Base-by-base conservation (phyloP, 1,140 invertebrate species). In the Paraescarpia echinospica region DNA sequence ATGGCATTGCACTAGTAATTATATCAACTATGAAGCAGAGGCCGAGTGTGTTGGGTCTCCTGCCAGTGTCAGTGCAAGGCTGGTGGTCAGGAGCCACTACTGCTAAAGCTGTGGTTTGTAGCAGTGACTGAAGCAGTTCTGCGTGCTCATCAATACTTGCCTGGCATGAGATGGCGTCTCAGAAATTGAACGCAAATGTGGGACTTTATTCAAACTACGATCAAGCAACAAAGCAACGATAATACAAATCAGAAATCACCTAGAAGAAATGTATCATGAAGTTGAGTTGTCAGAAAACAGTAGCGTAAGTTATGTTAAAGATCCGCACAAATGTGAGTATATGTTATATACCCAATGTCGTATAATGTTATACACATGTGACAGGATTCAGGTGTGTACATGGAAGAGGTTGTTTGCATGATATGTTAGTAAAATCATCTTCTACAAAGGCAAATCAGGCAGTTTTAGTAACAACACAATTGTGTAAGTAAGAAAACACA, bases 171-270 rank as follows among this genome's bases (percentile, higher is more conserved):
- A 77, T 77, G 59, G 59, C 59, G 59, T 77, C 59, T 77, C 59
- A 77, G 59, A 77, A 77, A 77, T 77, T 77, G 59, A 77, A 77
- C 59, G 59, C 59, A 77, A 77, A 77, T 77, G 59, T 77, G 59
- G 59, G 22, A 77, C 59, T 77, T 77, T 77, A 77, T 77, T 77
- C 59, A 77, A 77, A 77, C 59, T 77, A 77, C 59, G 59, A 77
- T 77, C 59, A 77, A 77, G 59, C 59, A 77, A 77, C 59, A 77
- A 77, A 77, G 59, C 59, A 77, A 77, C 27, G 59, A 77, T 77
- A 77, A 77, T 77, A 77, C 12, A 77, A 77, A 77, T 77, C 59
- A 77, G 59, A 77, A 77, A 18, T 27, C 12, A 77, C 59, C 59
- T 77, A 77, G 59, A 77, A 77, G 27, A 27, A 77, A 77, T 31